Conservation (phyloP, 2,797 vertebrate genomes). For the Peromyscus eremicus region DNA sequence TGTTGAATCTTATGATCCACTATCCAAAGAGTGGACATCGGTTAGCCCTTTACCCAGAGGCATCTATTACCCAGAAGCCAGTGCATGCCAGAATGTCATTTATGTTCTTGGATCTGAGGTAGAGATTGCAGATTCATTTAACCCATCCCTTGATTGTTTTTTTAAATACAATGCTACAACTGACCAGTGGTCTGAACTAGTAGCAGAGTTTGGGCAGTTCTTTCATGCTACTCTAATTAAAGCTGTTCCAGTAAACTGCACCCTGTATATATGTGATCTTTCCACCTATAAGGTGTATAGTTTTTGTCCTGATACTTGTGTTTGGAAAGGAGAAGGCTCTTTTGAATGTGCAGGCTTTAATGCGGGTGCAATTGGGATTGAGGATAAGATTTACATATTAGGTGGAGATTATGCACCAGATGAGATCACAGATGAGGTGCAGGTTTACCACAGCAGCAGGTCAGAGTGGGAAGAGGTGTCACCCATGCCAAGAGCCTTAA, state of each 20-base stretch:
- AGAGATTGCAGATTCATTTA: conserved; percentile 96
- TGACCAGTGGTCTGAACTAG: conserved; percentile 97
- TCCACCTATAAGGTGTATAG: conserved; percentile 99
- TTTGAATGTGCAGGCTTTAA: conserved; percentile 99
- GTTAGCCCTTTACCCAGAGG: conserved; percentile 94
- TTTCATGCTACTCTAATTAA: conserved; percentile 98
- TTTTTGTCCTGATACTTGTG: conserved; percentile 96
- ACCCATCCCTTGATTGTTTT: conserved; percentile 97
- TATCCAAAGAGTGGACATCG: conserved; percentile 92
- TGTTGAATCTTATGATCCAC: conserved; percentile 95
- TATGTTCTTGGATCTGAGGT: conserved; percentile 96
- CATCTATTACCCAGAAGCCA: conserved; percentile 97
- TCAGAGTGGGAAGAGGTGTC: conserved; percentile 98
- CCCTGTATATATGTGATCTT: conserved; percentile 97
- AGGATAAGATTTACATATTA: conserved; percentile 97
- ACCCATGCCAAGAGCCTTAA: conserved; percentile 96
- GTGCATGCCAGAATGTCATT: conserved; percentile 94
- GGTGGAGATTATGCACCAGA: conserved; percentile 98
- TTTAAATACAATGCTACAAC: conserved; percentile 93
- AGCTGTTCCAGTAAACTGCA: conserved; percentile 94
- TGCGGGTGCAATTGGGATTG: conserved; percentile 95
- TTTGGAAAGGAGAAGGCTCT: conserved; percentile 97
- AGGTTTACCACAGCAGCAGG: conserved; percentile 96
- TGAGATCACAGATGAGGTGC: conserved; percentile 97
- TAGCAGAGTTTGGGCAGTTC: conserved; percentile 97